Base-by-base conservation (phyloP, 2,888 invertebrate species). In the Harmothoe impar region DNA sequence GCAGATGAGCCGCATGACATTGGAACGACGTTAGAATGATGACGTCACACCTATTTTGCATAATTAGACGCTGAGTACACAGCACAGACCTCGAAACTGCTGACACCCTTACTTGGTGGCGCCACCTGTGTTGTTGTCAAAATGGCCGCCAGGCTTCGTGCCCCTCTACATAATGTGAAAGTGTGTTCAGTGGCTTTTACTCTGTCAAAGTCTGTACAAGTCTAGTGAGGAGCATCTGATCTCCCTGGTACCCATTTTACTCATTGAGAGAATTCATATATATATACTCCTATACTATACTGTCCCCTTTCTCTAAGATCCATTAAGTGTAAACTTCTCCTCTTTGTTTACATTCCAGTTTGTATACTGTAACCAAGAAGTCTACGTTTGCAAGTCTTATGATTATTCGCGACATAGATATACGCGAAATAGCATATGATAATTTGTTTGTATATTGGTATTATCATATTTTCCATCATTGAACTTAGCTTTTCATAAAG, bases 381-480 rank as follows among this genome's bases (percentile, higher is more conserved):
- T 62, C 23, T 62, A 20, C 23, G 62, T 62, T 62, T 62, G 20
- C 62, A 62, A 62, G 25, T n/a, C 62, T 62, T 62, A 62, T 20
- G 15, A n/a, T 3, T 43, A 10, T 43, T 43, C 43, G 43, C 43
- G 43, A 7, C 43, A 43, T 43, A 43, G 43, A 43, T 43, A 43
- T 43, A 43, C 3, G 43, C 43, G 43, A 43, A 43, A 10, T 43
- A 43, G 43, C 43, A 43, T 43, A n/a, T n/a, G n/a, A n/a, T n/a
- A n/a, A n/a, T n/a, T 10, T 43, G 43, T 43, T 43, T n/a, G n/a
- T 62, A 62, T 15, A 62, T 62, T 62, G 3, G n/a, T 62, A 62
- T 62, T 62, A 62, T 62, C 62, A 62, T 62, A n/a, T 77, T 77
- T 77, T 77, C 25, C 77, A 77, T 77, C 77, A 77, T 77, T 77